Evolutionary conservation across 2,888 invertebrate species (phyloP).

Genomic region (Nomada flava): DNA sequence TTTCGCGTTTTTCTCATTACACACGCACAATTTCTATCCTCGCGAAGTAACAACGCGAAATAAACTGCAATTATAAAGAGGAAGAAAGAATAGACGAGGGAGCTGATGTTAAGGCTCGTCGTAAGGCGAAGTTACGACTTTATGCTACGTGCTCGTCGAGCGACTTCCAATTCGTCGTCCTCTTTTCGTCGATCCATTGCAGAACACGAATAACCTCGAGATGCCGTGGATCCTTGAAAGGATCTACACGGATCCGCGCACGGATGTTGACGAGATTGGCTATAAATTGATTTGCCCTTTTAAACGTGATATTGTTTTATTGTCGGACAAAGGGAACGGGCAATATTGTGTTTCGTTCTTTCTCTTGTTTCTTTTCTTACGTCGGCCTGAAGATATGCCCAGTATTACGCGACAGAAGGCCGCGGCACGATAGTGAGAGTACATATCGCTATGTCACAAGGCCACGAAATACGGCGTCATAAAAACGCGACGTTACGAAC

Average conservation of each 20-base stretch:
- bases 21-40: slow-evolving; percentile 71
- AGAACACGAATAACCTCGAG: slow-evolving; percentile 36
- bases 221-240: slow-evolving; percentile 46
- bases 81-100: slow-evolving; percentile 58
- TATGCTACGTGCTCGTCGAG: slow-evolving; percentile 79
- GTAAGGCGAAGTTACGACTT: slow-evolving; percentile 82
- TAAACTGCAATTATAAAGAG: slow-evolving; percentile 66
- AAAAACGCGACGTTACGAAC: slow-evolving; percentile 44
- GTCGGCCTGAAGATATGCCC: slow-evolving; percentile 11
- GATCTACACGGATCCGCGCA: slow-evolving; percentile 61
- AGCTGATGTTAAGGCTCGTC: slow-evolving; percentile 77
- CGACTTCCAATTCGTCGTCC: slow-evolving; percentile 69
- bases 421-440: background rate
- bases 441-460: slow-evolving; percentile 34
- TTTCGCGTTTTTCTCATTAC: slow-evolving; percentile 65
- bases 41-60: slow-evolving; percentile 43
- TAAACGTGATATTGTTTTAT: slow-evolving; percentile 81
- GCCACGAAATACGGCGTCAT: slow-evolving; percentile 53
- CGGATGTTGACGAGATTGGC: slow-evolving; percentile 80
- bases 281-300: slow-evolving; percentile 81
- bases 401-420: slow-evolving; percentile 24
- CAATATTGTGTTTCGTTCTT: slow-evolving; percentile 54
- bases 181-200: slow-evolving; percentile 50
- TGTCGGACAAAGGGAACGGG: slow-evolving; percentile 74
- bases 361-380: background rate